Evolutionary conservation across 2,797 vertebrate species (phyloP).

Genomic region (Odontamblyopus rebecca): DNA sequence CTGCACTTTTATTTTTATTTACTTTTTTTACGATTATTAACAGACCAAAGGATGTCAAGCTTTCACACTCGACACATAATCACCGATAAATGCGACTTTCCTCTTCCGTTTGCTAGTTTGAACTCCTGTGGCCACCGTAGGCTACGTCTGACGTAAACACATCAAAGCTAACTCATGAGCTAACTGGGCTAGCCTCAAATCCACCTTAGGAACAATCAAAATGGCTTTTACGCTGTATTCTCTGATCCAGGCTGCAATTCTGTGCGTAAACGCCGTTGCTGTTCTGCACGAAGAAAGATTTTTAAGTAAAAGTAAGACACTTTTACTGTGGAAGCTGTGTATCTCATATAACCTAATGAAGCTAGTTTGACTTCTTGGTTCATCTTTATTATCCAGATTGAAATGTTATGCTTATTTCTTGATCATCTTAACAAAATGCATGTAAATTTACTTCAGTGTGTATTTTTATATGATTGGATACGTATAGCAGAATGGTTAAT

Average conservation of each 20-base stretch:
- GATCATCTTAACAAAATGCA: background rate
- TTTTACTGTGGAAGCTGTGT: background rate
- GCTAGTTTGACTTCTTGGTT: too few relatives aligned
- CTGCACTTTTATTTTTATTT: too few relatives aligned
- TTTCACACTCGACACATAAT: too few relatives aligned
- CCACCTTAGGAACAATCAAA: background rate
- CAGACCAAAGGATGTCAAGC: too few relatives aligned
- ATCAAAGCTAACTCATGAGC: constrained; percentile 1
- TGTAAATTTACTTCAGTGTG: background rate
- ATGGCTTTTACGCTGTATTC: constrained; percentile 92
- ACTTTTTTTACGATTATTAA: too few relatives aligned
- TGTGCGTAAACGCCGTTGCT: constrained; percentile 88
- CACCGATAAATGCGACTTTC: too few relatives aligned
- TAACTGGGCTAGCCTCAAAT: background rate
- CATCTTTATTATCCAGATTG: too few relatives aligned
- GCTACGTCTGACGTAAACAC: constrained; percentile 61
- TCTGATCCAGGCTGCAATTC: constrained; percentile 86
- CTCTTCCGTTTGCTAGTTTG: constrained; percentile 6
- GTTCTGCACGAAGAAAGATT: constrained; percentile 93
- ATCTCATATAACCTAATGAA: background rate
- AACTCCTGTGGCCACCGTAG: constrained; percentile 44
- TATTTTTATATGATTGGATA: too few relatives aligned
- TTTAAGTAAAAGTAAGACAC: constrained; percentile 86
- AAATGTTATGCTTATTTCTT: background rate
- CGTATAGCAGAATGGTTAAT: too few relatives aligned